Percentiles rank a stretch among this genome's conserved stretches.
These are phyloP conservation scores for Megaceryle alcyon DNA, from an alignment of 2,797 vertebrate genomes.

Conservation along the genomic window DNA sequence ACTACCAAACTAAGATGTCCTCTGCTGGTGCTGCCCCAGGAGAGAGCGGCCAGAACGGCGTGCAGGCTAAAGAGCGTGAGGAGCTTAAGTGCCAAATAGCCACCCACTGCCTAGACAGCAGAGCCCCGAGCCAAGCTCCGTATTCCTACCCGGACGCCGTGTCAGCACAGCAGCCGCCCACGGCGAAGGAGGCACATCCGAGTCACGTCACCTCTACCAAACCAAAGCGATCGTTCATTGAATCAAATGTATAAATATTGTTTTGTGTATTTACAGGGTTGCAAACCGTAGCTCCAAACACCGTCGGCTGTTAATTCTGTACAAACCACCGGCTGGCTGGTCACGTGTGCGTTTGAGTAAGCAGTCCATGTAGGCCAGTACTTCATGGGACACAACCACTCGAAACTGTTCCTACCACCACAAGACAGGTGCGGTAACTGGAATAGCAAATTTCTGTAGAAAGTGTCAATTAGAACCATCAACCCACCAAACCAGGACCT, in stretches of 20 bases:
- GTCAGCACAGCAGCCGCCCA: slow-evolving; percentile 79
- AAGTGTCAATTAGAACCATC: not conserved
- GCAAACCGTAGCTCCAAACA: not conserved
- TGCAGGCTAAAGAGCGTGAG: slow-evolving; percentile 81
- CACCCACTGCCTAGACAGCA: slow-evolving; percentile 84
- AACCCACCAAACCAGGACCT: not conserved
- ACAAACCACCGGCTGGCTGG: not conserved
- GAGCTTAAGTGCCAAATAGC: slow-evolving; percentile 84
- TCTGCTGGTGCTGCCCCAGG: slow-evolving; percentile 71
- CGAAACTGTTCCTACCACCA: not conserved
- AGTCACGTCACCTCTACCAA: slow-evolving; percentile 86
- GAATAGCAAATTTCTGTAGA: not conserved
- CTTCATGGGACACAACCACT: slow-evolving; percentile 36
- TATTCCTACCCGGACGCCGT: slow-evolving; percentile 83
- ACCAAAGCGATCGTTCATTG: slow-evolving; percentile 98
- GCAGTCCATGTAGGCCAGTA: not conserved
- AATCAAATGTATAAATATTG: slow-evolving; percentile 89
- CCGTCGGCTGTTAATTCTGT: not conserved
- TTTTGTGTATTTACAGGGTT: not conserved
- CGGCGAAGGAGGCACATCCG: slow-evolving; percentile 82
- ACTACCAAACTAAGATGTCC: slow-evolving; percentile 81
- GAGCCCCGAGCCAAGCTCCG: slow-evolving; percentile 78
- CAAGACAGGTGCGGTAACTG: slow-evolving; percentile 54
- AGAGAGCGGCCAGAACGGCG: slow-evolving; percentile 84
- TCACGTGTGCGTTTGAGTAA: not conserved